Base-by-base conservation (phyloP, 2,888 invertebrate species). In the Carpatolechia fugitivella region DNA sequence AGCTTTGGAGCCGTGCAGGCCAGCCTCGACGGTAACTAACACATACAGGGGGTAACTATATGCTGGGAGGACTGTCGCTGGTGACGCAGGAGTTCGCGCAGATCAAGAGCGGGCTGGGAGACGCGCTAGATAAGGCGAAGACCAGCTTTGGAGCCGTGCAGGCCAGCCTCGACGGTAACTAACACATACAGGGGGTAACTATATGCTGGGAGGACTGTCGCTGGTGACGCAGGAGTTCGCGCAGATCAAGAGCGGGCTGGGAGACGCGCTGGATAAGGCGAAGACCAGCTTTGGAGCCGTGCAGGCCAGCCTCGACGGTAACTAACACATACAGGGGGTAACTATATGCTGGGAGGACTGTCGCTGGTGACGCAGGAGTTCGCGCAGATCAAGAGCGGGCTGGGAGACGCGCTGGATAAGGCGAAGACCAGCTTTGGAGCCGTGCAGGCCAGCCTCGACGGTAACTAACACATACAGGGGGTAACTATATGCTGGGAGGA, bases 211-310 rank as follows among this genome's bases (percentile, higher is more conserved):
- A 5, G 90, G 95, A 55, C 82, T 97, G 56, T 94, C 95, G 0
- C 83, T 97, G 6, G 95, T 96, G 31, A 95, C 96, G 1, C 95
- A 95, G 65, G 97, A 97, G 79, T 97, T 97, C 82, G 94, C 94
- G 70, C 92, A 93, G 70, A 96, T 97, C 61, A 96, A 96, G 75
- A 85, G 90, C 0, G 95, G 95, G 0, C 87, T 97, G 0, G 94
- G 94, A 0, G 91, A 93, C 11, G 94, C 95, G 0, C 76, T 97
- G 54, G 93, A 94, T 62, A 92, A 94, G 65, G 92, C 95, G 52
- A 93, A 93, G 66, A 91, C 91, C 24, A 93, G 93, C 56, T 93
- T 94, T 64, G 91, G 91, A 57, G 86, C 91, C 20, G 93, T 94
- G 74, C 91, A 1, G 94, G n/a, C n/a, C 95, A 72, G 94, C 97